Evolutionary conservation across 2,888 invertebrate species (phyloP).

Genomic region (Morpho achilles): DNA sequence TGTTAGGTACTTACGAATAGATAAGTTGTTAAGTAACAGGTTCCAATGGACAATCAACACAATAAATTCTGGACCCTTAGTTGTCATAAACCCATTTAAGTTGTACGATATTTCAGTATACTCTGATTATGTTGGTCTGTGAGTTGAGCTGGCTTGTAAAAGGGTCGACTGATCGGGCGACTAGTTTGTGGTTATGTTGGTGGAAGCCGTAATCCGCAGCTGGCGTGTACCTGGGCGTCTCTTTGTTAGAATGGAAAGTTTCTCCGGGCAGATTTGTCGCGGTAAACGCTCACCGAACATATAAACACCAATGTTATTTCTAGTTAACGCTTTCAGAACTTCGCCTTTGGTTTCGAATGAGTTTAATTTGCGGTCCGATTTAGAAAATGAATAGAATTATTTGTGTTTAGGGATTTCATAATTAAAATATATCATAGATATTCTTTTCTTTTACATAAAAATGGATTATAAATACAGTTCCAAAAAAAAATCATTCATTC

Average conservation of each 20-base stretch:
- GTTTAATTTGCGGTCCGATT: conserved; percentile 21
- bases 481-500: too few species aligned
- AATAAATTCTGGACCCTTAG: conserved; percentile 52
- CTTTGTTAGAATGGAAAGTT: conserved; percentile 70
- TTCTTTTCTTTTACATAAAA: too few species aligned
- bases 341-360: conserved; percentile 21
- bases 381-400: conserved; percentile 13
- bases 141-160: conserved; percentile 34
- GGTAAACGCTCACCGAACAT: conserved; percentile 36
- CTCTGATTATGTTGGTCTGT: conserved; percentile 38
- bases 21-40: conserved; percentile 28
- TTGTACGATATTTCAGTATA: conserved; percentile 40
- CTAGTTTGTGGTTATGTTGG: conserved; percentile 42
- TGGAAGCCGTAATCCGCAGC: conserved; percentile 57
- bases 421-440: too few species aligned
- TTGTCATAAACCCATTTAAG: conserved; percentile 68
- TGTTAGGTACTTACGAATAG: conserved; percentile 14
- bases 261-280: conserved; percentile 53
- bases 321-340: conserved; percentile 29
- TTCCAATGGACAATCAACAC: conserved; percentile 38
- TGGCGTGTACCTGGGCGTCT: conserved; percentile 65
- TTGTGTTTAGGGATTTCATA: neutral
- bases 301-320: conserved; percentile 34
- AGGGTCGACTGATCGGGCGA: conserved; percentile 32
- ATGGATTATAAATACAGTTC: too few species aligned